Evolutionary conservation across 2,113 vertebrate genomes (phyloP).

Genomic region (Lates calcarifer): DNA sequence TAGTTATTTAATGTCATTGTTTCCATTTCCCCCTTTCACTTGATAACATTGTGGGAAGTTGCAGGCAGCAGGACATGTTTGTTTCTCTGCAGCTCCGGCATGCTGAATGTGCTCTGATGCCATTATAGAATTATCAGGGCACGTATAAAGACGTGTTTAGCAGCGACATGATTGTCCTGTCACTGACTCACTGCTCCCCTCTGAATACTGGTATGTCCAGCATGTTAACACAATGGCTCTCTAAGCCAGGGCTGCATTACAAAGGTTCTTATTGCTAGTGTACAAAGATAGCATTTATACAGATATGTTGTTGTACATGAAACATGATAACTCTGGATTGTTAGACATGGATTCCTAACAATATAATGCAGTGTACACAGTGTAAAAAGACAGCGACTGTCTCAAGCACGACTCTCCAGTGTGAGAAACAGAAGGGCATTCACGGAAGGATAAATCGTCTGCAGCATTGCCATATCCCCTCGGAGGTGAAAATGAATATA

Average conservation of each 20-base stretch:
- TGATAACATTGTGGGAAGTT: slow-evolving; percentile 68
- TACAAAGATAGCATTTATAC: background rate
- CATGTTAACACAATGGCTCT: background rate
- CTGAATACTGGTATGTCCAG: slow-evolving; percentile 3
- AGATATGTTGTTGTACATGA: background rate
- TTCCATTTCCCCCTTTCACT: slow-evolving; percentile 68
- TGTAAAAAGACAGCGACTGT: background rate
- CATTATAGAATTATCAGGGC: slow-evolving; percentile 17
- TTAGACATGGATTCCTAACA: background rate
- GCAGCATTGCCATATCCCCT: background rate
- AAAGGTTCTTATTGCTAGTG: background rate
- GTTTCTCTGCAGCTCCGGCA: slow-evolving; percentile 55
- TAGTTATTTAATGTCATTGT: slow-evolving; percentile 77
- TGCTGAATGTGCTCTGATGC: slow-evolving; percentile 11
- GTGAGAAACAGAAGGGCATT: background rate
- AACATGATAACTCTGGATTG: background rate
- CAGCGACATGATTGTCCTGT: slow-evolving; percentile 14
- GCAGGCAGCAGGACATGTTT: slow-evolving; percentile 53
- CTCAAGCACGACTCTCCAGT: background rate
- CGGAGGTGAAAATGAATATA: background rate
- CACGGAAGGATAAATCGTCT: background rate
- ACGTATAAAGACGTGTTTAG: slow-evolving; percentile 1
- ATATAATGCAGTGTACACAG: background rate
- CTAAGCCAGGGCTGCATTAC: slow-evolving; percentile 2
- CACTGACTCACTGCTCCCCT: background rate